Percentiles rank a stretch among this genome's conserved stretches.
These are phyloP conservation scores for Petrolisthes cinctipes DNA, from an alignment of 2,888 invertebrate species.

Conservation along the genomic window DNA sequence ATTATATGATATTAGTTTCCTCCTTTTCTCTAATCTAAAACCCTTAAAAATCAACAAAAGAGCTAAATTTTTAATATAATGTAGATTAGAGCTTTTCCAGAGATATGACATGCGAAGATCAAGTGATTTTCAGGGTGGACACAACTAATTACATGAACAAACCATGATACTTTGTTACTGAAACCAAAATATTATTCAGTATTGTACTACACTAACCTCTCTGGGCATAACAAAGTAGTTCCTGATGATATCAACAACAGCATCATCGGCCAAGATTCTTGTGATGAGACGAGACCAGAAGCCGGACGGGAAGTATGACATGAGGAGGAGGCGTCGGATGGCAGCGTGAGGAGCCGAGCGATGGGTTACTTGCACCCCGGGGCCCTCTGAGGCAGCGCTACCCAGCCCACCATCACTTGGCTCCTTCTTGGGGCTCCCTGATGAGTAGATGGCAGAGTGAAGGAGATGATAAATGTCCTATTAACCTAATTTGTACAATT, in stretches of 20 bases:
- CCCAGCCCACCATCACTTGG: conserved; percentile 46
- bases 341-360: conserved; percentile 67
- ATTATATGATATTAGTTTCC: too few species aligned
- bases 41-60: too few species aligned
- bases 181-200: too few species aligned
- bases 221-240: conserved; percentile 80
- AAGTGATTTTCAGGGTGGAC: too few species aligned
- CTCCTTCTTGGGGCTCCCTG: conserved; percentile 64
- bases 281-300: conserved; percentile 97
- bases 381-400: conserved; percentile 7
- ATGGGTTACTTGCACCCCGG: conserved; percentile 66
- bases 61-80: too few species aligned
- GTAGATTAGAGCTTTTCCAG: too few species aligned
- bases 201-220: conserved; percentile 72
- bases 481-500: neutral
- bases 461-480: neutral
- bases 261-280: conserved; percentile 89
- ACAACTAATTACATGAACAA: too few species aligned
- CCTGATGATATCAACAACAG: conserved; percentile 83
- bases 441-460: neutral
- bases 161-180: too few species aligned
- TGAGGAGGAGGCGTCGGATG: conserved; percentile 80
- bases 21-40: too few species aligned
- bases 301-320: conserved; percentile 97
- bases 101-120: too few species aligned